phyloP scores from a whole-genome alignment of 2,888 invertebrate genomes.

The Arge pagana region DNA sequence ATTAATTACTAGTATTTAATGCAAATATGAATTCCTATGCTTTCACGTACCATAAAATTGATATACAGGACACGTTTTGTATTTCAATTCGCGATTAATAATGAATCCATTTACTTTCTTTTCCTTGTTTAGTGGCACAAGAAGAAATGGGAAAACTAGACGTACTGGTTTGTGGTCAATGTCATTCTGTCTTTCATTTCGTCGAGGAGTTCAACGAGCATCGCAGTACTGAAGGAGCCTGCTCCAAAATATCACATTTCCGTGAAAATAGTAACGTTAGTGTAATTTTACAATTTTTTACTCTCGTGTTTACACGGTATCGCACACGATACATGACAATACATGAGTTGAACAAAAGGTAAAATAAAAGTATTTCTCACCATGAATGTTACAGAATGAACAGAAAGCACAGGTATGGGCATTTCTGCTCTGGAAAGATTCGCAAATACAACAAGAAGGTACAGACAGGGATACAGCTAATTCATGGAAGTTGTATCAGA shows the following conservation, averaged over 20 bases:
- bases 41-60: no score
- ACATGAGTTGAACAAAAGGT: background rate
- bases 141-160: constrained; percentile 77
- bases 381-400: constrained; percentile 64
- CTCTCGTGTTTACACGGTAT: background rate
- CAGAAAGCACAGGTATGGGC: constrained; percentile 86
- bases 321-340: background rate
- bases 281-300: constrained; percentile 22
- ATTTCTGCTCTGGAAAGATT: constrained; percentile 79
- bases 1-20: no score
- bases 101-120: constrained; percentile 10
- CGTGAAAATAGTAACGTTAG: constrained; percentile 68
- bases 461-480: constrained; percentile 63
- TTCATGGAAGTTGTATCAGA: constrained; percentile 82
- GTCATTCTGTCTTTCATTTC: constrained; percentile 79
- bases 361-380: background rate
- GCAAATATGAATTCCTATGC: no score
- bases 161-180: constrained; percentile 82
- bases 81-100: no score
- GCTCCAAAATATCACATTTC: constrained; percentile 67
- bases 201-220: constrained; percentile 79
- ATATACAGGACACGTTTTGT: no score
- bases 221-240: constrained; percentile 64
- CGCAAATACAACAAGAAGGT: constrained; percentile 58
- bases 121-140: constrained; percentile 68